A percentile compares a stretch with the other conserved stretches of the same genome.
phyloP scores from a whole-genome alignment of 2,797 vertebrate species.

The Pelobates cultripes region DNA sequence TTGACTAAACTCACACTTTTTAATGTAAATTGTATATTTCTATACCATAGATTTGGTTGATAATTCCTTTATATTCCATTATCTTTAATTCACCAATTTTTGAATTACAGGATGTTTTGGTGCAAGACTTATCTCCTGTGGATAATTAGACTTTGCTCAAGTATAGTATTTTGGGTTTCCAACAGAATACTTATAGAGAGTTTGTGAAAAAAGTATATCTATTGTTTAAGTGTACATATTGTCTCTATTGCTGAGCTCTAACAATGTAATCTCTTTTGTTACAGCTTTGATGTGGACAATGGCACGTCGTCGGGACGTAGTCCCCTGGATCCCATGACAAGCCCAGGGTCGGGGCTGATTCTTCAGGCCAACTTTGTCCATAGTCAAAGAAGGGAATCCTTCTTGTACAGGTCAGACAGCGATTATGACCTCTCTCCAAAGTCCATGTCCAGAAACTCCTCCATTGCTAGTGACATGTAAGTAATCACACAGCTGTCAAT shows the following conservation, averaged over 20 bases:
- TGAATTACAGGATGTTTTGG: neutral
- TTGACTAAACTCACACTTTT: too few species aligned
- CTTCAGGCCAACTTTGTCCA: conserved; percentile 98
- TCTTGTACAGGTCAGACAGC: conserved; percentile 96
- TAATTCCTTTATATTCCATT: too few species aligned
- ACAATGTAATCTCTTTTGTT: conserved; percentile 49
- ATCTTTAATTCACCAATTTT: neutral
- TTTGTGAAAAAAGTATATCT: neutral
- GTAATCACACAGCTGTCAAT: conserved; percentile 57
- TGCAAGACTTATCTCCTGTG: neutral
- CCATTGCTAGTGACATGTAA: conserved; percentile 99
- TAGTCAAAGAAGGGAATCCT: conserved; percentile 96
- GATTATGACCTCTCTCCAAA: conserved; percentile 98
- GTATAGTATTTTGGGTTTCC: neutral
- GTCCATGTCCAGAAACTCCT: conserved; percentile 98
- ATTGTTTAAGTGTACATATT: neutral
- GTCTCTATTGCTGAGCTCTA: neutral
- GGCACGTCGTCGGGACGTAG: conserved; percentile 95
- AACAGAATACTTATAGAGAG: neutral
- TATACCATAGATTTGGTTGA: too few species aligned
- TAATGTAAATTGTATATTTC: too few species aligned
- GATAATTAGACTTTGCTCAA: neutral
- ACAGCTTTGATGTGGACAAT: conserved; percentile 99
- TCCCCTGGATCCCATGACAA: conserved; percentile 97
- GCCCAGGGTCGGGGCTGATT: conserved; percentile 95